Evolutionary conservation across 2,797 vertebrate genomes (phyloP), one percentile per base, ranked within the genome.

Genomic region (Chelidonichthys spinosus): DNA sequence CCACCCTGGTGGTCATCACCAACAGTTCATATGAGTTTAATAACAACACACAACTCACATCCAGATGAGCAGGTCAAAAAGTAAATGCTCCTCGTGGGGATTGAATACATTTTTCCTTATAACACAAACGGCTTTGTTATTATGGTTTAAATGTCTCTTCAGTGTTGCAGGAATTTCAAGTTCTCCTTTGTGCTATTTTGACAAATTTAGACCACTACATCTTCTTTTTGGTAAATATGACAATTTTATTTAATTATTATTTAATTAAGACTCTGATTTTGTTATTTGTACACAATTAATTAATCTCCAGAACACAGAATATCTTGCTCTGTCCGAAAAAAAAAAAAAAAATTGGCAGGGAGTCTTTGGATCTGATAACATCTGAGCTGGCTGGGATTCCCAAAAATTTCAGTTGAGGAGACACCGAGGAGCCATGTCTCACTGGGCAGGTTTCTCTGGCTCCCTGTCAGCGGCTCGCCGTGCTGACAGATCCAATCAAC

Each of bases 381-480:
- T 93, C 91, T 86, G 60, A 83, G 82, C 76, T 78, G 69, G 69
- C 79, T 89, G 79, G 89, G 93, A 88, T 88, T 86, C 70, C 63
- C 79, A 73, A 81, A 85, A 90, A 93, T 92, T 91, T 82, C 83
- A 75, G 64, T 70, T 47, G 68, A 80, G 80, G 90, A 93, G 90
- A 94, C 89, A 87, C 61, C 0, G 76, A 89, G 91, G 92, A 93
- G 93, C 91, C 92, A 74, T 14, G 71, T 88, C 82, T 89, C 86
- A 86, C 79, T 80, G 81, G 69, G 85, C 87, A 85, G 74, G 82
- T 85, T 88, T 83, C 83, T 75, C 71, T 37, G 71, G 63, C 75
- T 86, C 83, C 67, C 62, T 42, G 69, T 82, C 79, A 54, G 62
- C 47, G 78, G 70, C 73, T 54, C 63, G 63, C 75, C 62, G 54